Conservation (phyloP, 2,797 vertebrate genomes). For the Poeciliopsis gracilis region DNA sequence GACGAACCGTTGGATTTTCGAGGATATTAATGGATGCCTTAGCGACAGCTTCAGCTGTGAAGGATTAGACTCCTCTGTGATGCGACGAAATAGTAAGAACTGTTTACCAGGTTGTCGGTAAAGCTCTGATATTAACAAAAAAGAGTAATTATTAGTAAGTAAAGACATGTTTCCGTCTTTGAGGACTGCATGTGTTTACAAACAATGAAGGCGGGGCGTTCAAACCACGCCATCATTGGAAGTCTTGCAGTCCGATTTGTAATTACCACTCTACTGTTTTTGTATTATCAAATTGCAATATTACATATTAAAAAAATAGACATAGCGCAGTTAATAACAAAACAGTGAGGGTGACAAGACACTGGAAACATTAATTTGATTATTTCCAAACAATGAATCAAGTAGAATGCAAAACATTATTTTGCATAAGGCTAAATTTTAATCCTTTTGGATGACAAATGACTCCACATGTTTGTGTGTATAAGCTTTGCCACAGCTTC, state of each 20-base stretch:
- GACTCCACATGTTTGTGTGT: neutral
- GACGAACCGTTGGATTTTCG: neutral
- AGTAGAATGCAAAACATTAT: neutral
- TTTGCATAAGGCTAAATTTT: neutral
- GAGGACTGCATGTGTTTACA: constrained; percentile 66
- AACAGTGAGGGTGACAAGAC: neutral
- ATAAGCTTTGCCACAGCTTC: neutral
- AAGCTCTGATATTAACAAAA: fast-evolving
- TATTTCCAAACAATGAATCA: neutral
- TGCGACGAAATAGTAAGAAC: neutral
- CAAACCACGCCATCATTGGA: constrained; percentile 50
- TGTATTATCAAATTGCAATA: neutral
- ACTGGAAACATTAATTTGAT: neutral
- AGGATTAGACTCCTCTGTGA: neutral
- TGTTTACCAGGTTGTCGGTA: fast-evolving
- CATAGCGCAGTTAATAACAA: neutral
- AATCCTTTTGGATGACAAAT: neutral
- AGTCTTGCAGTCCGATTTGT: neutral
- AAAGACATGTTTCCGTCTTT: constrained; percentile 5
- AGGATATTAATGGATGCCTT: neutral
- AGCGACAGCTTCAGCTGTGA: neutral
- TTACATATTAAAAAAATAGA: neutral
- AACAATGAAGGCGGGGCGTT: constrained; percentile 69
- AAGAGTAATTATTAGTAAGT: neutral
- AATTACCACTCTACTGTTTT: neutral